Conservation (phyloP, 2,888 invertebrate genomes). For the Caenorhabditis drosophilae region DNA sequence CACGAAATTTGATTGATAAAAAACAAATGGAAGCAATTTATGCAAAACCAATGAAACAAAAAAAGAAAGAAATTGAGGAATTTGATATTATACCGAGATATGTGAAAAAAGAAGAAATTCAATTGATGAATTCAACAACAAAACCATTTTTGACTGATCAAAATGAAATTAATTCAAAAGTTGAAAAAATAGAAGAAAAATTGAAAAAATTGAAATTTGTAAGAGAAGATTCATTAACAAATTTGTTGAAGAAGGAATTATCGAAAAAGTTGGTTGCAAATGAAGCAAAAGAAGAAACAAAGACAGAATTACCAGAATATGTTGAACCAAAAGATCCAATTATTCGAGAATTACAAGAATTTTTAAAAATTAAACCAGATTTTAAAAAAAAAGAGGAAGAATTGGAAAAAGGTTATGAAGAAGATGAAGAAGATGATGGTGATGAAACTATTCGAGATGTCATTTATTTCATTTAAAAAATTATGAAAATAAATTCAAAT, state of each 20-base stretch:
- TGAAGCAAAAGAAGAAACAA: neutral
- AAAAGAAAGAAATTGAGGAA: conserved; percentile 15
- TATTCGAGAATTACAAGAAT: conserved; percentile 28
- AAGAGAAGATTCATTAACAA: conserved; percentile 29
- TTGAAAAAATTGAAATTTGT: conserved; percentile 9
- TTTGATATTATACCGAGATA: conserved; percentile 32
- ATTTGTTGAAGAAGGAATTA: conserved; percentile 12
- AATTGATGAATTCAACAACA: neutral
- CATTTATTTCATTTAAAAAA: neutral
- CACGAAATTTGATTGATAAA: neutral
- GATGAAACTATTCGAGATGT: neutral
- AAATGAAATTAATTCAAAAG: conserved; percentile 17
- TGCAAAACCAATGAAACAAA: conserved; percentile 2
- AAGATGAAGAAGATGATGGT: no score
- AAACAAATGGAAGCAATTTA: conserved; percentile 2
- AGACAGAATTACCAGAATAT: conserved; percentile 17
- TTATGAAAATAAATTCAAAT: conserved; percentile 1
- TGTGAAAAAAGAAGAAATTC: conserved; percentile 8
- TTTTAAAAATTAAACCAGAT: conserved; percentile 28
- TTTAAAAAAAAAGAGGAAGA: conserved; percentile 8
- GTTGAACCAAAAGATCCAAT: conserved; percentile 40
- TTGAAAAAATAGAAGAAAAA: conserved; percentile 1
- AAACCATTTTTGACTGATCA: conserved; percentile 17
- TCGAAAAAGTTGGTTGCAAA: neutral
- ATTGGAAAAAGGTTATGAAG: conserved; percentile 4